These are phyloP conservation scores for Phataginus tricuspis DNA, from an alignment of 2,797 vertebrate genomes.

Conservation along the genomic window DNA sequence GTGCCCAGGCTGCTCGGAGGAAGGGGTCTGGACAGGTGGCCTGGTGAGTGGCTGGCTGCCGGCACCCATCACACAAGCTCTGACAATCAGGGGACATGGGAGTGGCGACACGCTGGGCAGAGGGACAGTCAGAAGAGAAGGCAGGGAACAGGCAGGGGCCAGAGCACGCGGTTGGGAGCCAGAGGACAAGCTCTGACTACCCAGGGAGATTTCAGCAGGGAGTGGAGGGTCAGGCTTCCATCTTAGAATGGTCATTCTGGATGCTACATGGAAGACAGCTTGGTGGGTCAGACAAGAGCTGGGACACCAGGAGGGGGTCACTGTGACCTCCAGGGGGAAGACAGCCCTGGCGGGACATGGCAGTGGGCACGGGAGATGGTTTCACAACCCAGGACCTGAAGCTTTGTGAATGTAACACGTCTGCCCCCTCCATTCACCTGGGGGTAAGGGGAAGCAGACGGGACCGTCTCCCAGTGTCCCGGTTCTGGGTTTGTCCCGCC, in stretches of 20 bases:
- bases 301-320: rapidly evolving
- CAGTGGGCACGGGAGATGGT: rapidly evolving
- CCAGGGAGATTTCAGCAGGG: not conserved
- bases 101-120: rapidly evolving
- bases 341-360: rapidly evolving
- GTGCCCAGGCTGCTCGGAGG: rapidly evolving
- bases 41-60: not conserved
- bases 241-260: not conserved
- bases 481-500: not conserved
- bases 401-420: rapidly evolving
- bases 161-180: not conserved
- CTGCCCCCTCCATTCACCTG: not conserved
- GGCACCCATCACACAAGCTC: rapidly evolving
- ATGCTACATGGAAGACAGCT: not conserved
- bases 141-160: not conserved
- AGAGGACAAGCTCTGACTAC: not conserved
- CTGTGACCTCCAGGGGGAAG: rapidly evolving
- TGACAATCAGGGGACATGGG: rapidly evolving
- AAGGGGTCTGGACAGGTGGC: not conserved
- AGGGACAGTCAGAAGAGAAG: not conserved
- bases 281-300: not conserved
- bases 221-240: not conserved
- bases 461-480: rapidly evolving
- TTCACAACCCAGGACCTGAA: not conserved
- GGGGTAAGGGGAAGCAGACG: not conserved